phyloP scores from a whole-genome alignment of 2,113 vertebrate species.

The Hystrix cristata region DNA sequence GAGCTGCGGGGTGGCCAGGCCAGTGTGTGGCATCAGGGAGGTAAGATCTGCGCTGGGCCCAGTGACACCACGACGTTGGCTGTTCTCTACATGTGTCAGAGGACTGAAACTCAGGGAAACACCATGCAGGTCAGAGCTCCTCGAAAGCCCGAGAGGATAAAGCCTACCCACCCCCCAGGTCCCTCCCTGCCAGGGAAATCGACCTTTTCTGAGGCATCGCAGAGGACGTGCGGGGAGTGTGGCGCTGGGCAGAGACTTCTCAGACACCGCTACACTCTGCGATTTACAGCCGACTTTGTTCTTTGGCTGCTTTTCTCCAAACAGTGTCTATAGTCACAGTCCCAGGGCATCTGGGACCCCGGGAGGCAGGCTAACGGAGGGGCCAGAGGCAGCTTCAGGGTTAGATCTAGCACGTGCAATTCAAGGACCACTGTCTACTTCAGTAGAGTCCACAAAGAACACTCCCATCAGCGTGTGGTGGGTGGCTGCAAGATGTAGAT shows the following conservation, averaged over 20 bases:
- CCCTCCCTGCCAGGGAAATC: not conserved
- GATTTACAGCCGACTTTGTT: not conserved
- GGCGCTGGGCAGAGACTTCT: fast-evolving
- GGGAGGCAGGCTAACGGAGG: not conserved
- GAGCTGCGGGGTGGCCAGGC: not conserved
- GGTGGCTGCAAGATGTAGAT: not conserved
- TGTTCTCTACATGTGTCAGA: not conserved
- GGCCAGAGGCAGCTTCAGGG: not conserved
- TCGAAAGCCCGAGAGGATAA: not conserved
- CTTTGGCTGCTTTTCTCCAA: not conserved
- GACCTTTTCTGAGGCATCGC: too few relatives aligned
- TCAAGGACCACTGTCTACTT: not conserved
- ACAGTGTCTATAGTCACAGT: not conserved
- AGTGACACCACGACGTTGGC: fast-evolving
- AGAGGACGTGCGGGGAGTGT: not conserved
- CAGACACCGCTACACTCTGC: not conserved
- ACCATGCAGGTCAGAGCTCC: not conserved
- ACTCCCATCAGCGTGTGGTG: fast-evolving
- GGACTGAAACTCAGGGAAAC: not conserved
- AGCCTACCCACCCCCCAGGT: not conserved
- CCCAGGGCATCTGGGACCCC: not conserved
- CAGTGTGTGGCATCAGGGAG: fast-evolving
- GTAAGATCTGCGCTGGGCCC: not conserved
- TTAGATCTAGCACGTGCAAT: not conserved
- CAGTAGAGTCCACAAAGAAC: not conserved